phyloP scores from a whole-genome alignment of 2,797 vertebrate species.

The Pteronotus mesoamericanus region DNA sequence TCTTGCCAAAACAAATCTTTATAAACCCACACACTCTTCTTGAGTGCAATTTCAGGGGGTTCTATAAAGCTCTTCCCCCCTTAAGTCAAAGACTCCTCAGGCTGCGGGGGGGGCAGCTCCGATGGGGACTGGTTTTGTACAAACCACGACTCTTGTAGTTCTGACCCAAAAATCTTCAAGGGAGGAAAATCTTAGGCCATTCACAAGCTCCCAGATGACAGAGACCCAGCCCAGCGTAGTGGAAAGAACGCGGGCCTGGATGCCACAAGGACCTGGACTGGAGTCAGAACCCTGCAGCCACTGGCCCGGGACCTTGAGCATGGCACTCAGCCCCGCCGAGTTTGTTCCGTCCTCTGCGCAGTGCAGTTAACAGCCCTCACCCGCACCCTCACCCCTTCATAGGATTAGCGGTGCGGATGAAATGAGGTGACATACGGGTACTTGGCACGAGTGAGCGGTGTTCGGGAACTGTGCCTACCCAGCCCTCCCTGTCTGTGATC shows the following conservation, averaged over 20 bases:
- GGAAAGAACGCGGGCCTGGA: background rate
- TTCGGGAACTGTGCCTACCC: background rate
- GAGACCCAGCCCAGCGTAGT: background rate
- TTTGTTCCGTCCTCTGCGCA: background rate
- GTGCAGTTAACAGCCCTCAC: background rate
- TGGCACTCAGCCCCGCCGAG: background rate
- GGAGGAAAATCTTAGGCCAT: background rate
- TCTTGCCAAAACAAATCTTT: background rate
- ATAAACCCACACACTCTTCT: background rate
- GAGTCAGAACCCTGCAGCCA: background rate
- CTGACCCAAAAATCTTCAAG: background rate
- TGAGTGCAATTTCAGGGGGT: constrained; percentile 8
- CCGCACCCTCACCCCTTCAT: background rate
- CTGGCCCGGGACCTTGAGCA: background rate
- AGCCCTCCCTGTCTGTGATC: background rate
- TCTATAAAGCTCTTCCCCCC: background rate
- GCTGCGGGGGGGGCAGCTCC: background rate
- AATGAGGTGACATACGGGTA: background rate
- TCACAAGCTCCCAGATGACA: background rate
- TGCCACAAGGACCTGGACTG: background rate
- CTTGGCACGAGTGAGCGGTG: background rate
- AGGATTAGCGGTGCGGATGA: background rate
- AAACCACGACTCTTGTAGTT: background rate
- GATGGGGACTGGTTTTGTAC: background rate
- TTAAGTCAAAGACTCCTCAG: background rate